Conservation (phyloP, 2,888 invertebrate species). For the Polymixis lichenea region DNA sequence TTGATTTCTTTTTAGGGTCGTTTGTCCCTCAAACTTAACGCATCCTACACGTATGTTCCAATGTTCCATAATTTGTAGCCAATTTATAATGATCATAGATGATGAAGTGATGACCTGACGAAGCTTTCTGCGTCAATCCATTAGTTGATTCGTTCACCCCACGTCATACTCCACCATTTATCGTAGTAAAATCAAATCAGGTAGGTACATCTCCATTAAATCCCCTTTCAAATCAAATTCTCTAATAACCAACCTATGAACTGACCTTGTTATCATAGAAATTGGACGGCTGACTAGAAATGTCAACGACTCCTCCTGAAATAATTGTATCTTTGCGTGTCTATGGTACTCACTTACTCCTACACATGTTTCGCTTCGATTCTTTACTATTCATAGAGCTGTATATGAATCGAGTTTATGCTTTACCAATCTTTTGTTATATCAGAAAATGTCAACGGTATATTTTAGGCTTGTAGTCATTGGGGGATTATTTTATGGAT, state of each 20-base stretch:
- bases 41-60: too few relatives aligned
- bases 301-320: conserved; percentile 53
- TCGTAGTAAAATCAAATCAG: conserved; percentile 18
- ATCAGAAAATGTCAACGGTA: not conserved
- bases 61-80: not conserved
- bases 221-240: conserved; percentile 25
- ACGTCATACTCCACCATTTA: not conserved
- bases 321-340: conserved; percentile 63
- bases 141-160: conserved; percentile 13
- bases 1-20: not conserved
- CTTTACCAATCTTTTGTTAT: not conserved
- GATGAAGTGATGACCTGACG: not conserved
- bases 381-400: conserved; percentile 20
- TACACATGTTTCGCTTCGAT: conserved; percentile 21
- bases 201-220: conserved; percentile 16
- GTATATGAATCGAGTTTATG: not conserved
- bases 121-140: conserved; percentile 13
- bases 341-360: conserved; percentile 6
- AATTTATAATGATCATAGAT: conserved; percentile 12
- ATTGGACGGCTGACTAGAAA: conserved; percentile 55
- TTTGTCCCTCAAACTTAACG: not conserved
- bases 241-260: conserved; percentile 31
- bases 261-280: conserved; percentile 52
- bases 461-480: not conserved
- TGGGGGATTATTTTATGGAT: not conserved